phyloP scores from a whole-genome alignment of 2,113 vertebrate species.

The Pterocles burchelli region DNA sequence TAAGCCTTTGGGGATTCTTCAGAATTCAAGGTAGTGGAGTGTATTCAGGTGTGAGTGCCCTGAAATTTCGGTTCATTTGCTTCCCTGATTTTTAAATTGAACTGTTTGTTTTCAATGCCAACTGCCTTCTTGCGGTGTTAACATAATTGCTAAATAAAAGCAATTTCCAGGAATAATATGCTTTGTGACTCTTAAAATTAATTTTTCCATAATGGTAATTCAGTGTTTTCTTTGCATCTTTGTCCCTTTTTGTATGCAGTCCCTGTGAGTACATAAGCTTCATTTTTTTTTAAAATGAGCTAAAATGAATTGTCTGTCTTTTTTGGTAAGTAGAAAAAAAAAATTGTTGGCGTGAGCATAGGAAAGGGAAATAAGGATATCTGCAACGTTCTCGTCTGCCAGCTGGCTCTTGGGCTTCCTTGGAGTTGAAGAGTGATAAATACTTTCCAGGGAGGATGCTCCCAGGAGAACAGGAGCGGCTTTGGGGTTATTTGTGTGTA shows the following conservation, averaged over 20 bases:
- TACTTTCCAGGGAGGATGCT: neutral
- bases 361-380: neutral
- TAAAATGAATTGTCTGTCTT: neutral
- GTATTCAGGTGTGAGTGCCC: conserved; percentile 36
- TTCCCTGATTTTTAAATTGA: conserved; percentile 22
- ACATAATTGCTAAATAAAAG: conserved; percentile 68
- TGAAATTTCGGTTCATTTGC: conserved; percentile 23
- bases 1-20: neutral
- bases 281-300: neutral
- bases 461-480: rapidly evolving
- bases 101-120: conserved; percentile 49
- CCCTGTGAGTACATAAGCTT: neutral
- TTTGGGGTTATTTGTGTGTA: neutral
- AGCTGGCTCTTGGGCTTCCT: neutral
- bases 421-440: neutral
- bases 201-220: conserved; percentile 31
- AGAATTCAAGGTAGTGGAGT: neutral
- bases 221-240: neutral
- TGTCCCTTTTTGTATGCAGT: neutral
- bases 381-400: neutral
- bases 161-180: conserved; percentile 64
- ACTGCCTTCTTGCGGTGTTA: conserved; percentile 45
- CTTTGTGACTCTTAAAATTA: conserved; percentile 59
- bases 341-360: neutral
- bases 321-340: neutral